Percentiles rank a stretch among this genome's conserved stretches.
These are phyloP conservation scores for Heliconius sara DNA, from an alignment of 2,888 invertebrate genomes.

Conservation along the genomic window DNA sequence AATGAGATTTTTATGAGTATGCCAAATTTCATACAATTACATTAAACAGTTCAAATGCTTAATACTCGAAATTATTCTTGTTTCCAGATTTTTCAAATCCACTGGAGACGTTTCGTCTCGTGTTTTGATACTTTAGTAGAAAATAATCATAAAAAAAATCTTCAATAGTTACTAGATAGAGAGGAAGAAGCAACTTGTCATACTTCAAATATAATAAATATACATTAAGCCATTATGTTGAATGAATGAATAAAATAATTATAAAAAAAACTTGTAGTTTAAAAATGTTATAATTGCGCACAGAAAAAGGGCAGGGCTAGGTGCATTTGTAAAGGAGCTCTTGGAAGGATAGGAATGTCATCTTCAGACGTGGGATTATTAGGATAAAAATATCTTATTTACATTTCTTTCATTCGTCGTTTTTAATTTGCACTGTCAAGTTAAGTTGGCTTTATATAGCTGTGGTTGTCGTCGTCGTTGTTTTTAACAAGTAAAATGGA, in stretches of 20 bases:
- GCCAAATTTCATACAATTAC: no score
- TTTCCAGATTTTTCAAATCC: no score
- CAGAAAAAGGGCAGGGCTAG: not conserved
- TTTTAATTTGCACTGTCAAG: not conserved
- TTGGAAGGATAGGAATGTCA: constrained; percentile 17
- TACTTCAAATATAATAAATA: not conserved
- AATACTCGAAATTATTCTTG: no score
- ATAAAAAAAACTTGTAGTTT: constrained; percentile 7
- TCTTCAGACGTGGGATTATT: constrained; percentile 25
- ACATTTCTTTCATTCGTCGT: constrained; percentile 4
- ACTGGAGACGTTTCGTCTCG: no score
- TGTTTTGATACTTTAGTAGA: no score
- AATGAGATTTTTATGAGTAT: no score
- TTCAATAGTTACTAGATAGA: not conserved
- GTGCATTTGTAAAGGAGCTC: constrained; percentile 23
- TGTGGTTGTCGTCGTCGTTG: not conserved
- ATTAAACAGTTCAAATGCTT: no score
- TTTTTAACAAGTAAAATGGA: no score
- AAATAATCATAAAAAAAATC: not conserved
- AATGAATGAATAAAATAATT: constrained; percentile 19
- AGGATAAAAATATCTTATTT: constrained; percentile 15
- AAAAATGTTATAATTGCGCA: constrained; percentile 19
- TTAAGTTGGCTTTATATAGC: not conserved
- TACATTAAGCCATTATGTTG: constrained; percentile 7
- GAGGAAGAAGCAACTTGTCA: not conserved